Evolutionary conservation across 2,888 invertebrate species (phyloP).

Genomic region (Creontiades dilutus): DNA sequence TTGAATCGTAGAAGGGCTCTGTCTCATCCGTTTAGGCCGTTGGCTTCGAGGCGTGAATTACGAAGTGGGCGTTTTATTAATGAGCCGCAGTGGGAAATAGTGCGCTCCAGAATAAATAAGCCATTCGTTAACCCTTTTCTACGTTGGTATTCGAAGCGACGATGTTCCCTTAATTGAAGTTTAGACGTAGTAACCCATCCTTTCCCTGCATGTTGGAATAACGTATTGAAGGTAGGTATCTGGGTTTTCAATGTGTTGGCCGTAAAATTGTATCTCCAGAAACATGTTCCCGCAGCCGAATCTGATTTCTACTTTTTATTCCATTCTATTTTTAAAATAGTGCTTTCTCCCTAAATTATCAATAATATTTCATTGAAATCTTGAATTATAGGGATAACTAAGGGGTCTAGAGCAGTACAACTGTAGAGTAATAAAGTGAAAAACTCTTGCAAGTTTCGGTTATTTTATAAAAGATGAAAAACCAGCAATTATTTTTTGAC

Average conservation of each 20-base stretch:
- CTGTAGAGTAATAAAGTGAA: too few relatives aligned
- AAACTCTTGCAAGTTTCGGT: too few relatives aligned
- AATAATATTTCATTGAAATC: too few relatives aligned
- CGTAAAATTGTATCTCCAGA: neutral
- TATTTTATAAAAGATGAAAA: neutral
- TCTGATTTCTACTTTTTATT: neutral
- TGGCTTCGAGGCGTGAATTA: constrained; percentile 10
- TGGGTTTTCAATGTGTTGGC: neutral
- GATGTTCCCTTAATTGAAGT: constrained; percentile 2
- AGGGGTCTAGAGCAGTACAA: too few relatives aligned
- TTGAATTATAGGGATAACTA: too few relatives aligned
- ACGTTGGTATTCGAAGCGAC: neutral
- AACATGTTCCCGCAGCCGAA: neutral
- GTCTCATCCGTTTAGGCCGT: constrained; percentile 21
- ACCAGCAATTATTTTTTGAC: neutral
- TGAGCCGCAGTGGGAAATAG: neutral
- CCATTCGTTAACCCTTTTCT: neutral
- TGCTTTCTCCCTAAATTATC: too few relatives aligned
- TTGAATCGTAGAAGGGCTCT: neutral
- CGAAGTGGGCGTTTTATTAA: constrained; percentile 8
- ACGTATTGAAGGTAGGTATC: constrained; percentile 18
- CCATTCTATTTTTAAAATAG: too few relatives aligned
- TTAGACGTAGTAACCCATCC: neutral
- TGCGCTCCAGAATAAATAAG: constrained; percentile 7
- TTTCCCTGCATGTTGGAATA: neutral